Evolutionary conservation across 2,888 invertebrate species (phyloP).

Genomic region (Graphium colonna): DNA sequence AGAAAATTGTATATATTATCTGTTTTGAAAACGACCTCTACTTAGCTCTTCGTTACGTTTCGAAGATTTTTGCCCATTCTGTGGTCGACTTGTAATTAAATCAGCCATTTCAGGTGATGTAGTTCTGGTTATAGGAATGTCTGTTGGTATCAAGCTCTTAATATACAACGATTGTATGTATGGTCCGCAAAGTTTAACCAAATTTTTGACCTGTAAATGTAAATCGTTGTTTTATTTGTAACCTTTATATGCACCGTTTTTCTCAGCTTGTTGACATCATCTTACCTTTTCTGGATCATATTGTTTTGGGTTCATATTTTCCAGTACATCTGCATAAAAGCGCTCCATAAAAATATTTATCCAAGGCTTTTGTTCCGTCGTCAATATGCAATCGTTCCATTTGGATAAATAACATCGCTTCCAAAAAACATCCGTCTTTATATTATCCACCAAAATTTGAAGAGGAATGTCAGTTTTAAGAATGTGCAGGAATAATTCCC

Average conservation of each 20-base stretch:
- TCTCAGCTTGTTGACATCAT: too few relatives aligned
- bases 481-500: conserved; percentile 63
- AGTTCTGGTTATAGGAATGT: conserved; percentile 62
- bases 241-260: too few relatives aligned
- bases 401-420: conserved; percentile 62
- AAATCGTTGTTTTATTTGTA: not conserved
- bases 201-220: conserved; percentile 46
- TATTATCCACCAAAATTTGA: conserved; percentile 66
- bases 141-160: conserved; percentile 63
- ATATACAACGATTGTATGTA: conserved; percentile 63
- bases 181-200: conserved; percentile 69
- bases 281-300: conserved; percentile 73
- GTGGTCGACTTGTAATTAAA: conserved; percentile 55
- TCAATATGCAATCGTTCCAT: conserved; percentile 52
- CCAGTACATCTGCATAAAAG: conserved; percentile 66
- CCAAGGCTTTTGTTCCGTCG: conserved; percentile 54
- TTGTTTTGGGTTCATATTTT: conserved; percentile 67
- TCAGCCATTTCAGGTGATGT: conserved; percentile 70
- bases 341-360: conserved; percentile 68
- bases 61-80: conserved; percentile 40
- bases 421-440: conserved; percentile 73
- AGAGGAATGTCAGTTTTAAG: conserved; percentile 61
- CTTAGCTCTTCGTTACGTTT: conserved; percentile 44
- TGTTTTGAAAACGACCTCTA: conserved; percentile 44
- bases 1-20: too few relatives aligned